Base-by-base conservation (phyloP, 2,888 invertebrate genomes). In the Bimastos eiseni region DNA sequence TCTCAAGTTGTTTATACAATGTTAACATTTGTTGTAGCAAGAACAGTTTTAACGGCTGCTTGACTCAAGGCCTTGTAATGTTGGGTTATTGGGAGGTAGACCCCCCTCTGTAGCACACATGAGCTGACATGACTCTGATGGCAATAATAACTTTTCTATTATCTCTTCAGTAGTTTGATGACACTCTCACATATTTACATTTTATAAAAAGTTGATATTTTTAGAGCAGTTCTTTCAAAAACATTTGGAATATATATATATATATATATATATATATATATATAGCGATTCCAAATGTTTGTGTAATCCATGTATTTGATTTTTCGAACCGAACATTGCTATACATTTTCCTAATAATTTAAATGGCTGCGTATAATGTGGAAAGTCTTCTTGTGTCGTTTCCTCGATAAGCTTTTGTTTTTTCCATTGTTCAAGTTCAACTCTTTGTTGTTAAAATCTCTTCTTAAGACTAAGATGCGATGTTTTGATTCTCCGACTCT, bases 71-170 rank as follows among this genome's bases (percentile, higher is more conserved):
- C 24, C 6, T 2, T 24, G 49, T 24, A 24, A 24, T 49, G 30
- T n/a, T n/a, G n/a, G 49, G n/a, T 70, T 8, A 17, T 11, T n/a
- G n/a, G n/a, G n/a, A 30, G 70, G n/a, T 49, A 17, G 24, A 19
- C 49, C 49, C 49, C 49, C 30, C 41, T 11, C 41, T n/a, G 13
- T 17, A 70, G 3, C 70, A n/a, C 8, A n/a, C 70, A n/a, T 70
- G 70, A n/a, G n/a, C 70, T 70, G n/a, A n/a, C n/a, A n/a, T 70
- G 11, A 30, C n/a, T 11, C 70, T n/a, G 70, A 70, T 70, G 70
- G 70, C 70, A 70, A 70, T 70, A 70, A n/a, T 70, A 70, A 70
- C 70, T 70, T n/a, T 70, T n/a, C n/a, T 70, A n/a, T 70, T n/a
- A 49, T 21, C 70, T 17, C 1, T 6, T 70, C 30, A n/a, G 70